Evolutionary conservation across 2,113 vertebrate species (phyloP).

Genomic region (Brachyhypopomus occidentalis): DNA sequence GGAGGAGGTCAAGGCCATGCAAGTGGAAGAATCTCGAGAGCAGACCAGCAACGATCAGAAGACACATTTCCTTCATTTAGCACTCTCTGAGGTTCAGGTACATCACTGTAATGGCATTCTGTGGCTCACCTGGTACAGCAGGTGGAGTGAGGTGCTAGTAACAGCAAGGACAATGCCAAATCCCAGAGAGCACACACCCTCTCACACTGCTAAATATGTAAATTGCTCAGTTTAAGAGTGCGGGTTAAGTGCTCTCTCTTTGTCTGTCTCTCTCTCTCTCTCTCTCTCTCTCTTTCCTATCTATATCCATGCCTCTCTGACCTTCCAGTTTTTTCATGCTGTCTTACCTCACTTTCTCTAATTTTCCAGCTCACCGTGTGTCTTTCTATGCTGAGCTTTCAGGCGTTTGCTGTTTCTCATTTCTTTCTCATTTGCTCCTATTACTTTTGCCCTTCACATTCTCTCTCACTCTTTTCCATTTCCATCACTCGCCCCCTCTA

Average conservation of each 20-base stretch:
- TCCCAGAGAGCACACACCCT: no score
- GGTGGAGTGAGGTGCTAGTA: no score
- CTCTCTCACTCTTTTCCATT: neutral
- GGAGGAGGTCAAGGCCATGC: slow-evolving; percentile 21
- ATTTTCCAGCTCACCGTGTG: no score
- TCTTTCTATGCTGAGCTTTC: no score
- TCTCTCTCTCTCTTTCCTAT: neutral
- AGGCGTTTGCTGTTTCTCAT: no score
- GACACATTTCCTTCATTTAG: slow-evolving; percentile 34
- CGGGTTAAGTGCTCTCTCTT: neutral
- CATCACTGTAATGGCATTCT: neutral
- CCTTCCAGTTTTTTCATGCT: no score
- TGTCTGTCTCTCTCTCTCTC: no score
- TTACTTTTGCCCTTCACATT: neutral
- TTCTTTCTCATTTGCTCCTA: neutral
- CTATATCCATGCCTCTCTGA: neutral
- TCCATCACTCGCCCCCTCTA: neutral
- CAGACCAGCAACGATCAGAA: slow-evolving; percentile 11
- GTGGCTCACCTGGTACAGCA: no score
- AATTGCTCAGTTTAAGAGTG: no score
- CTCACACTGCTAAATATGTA: no score
- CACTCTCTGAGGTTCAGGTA: neutral
- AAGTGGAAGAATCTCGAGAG: slow-evolving; percentile 42
- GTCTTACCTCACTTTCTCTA: no score
- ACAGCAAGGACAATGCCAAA: no score